Evolutionary conservation across 2,797 vertebrate genomes (phyloP), one percentile per base, ranked within the genome.

Genomic region (Yasuhikotakia modesta): DNA sequence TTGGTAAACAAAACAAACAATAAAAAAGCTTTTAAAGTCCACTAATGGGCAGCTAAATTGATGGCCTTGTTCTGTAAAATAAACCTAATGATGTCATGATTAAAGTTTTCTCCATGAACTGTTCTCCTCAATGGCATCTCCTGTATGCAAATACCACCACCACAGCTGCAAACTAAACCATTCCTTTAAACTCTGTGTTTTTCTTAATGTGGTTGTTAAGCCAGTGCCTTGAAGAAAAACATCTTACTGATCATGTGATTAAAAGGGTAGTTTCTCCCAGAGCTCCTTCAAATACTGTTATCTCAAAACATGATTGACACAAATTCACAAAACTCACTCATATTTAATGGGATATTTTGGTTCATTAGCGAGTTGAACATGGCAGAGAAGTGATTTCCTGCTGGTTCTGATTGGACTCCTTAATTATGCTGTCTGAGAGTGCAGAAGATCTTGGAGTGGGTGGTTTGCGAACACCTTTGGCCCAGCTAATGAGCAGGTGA

Each of bases 361-460:
- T 93, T 93, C 92, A 93, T 94, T 92, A 92, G 88, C 83, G 84
- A 89, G 90, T 92, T 78, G 87, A 91, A 83, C 82, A 91, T 87
- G 87, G 89, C 83, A 86, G 89, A 92, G 87, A 89, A 90, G 91
- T 88, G 90, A 91, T 90, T 92, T 90, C 90, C 93, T 92, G 90
- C 91, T 90, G 76, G 67, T 88, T 92, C 89, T 93, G 93, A 94
- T 93, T 93, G 92, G 91, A 90, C 89, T 90, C 90, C 89, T 92
- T 94, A 93, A 92, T 93, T 93, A 92, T 92, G 89, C 90, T 92
- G 91, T 92, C 92, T 90, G 88, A 92, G 90, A 88, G 76, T 70
- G 65, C 30, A 27, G 57, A 52, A 87, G 90, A 90, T 92, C 90
- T 92, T 43, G 80, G 72, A 67, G 39, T 77, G 73, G 70, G 39